Evolutionary conservation across 2,113 vertebrate species (phyloP).

Genomic region (Baryphthengus martii): DNA sequence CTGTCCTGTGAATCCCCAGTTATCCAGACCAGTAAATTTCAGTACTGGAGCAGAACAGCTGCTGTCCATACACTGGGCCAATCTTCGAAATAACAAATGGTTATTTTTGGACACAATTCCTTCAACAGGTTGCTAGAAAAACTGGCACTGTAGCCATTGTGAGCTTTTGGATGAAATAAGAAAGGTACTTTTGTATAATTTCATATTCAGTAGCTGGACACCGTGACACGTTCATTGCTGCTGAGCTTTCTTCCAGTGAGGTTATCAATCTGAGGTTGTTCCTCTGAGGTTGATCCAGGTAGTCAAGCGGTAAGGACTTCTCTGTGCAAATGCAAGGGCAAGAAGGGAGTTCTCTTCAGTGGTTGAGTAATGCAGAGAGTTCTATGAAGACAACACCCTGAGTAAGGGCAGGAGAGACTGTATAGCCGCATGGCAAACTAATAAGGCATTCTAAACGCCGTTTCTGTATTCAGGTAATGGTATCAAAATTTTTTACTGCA

Average conservation of each 20-base stretch:
- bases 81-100: not conserved
- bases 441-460: not conserved
- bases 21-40: not conserved
- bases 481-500: conserved; percentile 17
- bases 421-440: not conserved
- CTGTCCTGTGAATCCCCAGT: not conserved
- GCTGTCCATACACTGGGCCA: not conserved
- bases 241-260: not conserved
- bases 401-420: not conserved
- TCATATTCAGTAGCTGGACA: not conserved
- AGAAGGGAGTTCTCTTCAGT: not conserved
- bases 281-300: not conserved
- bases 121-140: not conserved
- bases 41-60: not conserved
- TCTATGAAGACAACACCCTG: not conserved
- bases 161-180: not conserved
- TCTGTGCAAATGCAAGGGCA: not conserved
- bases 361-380: not conserved
- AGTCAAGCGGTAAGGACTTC: not conserved
- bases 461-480: not conserved
- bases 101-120: not conserved
- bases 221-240: fast-evolving
- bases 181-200: not conserved
- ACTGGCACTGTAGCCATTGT: not conserved
- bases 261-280: not conserved